A percentile compares a stretch with the other conserved stretches of the same genome.
Evolutionary conservation across 2,797 vertebrate species (phyloP).

Genomic region (Limnodromus scolopaceus): DNA sequence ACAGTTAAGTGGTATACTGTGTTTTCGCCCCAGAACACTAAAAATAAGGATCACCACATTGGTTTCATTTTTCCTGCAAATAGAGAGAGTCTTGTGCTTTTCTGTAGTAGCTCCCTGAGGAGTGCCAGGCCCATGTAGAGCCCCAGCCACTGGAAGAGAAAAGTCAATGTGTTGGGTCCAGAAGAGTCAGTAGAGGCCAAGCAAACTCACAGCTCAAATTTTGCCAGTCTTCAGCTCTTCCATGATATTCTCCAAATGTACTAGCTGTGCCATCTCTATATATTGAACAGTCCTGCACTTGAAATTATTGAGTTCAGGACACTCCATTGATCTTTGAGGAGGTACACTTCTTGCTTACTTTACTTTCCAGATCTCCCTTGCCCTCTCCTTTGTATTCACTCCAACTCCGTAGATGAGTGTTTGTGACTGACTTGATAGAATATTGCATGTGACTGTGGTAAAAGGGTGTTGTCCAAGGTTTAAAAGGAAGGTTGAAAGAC

Average conservation of each 20-base stretch:
- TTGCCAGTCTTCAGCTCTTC: neutral
- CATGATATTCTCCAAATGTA: rapidly evolving
- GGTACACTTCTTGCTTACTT: neutral
- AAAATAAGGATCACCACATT: neutral
- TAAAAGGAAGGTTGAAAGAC: neutral
- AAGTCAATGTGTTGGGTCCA: neutral
- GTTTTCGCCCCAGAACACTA: neutral
- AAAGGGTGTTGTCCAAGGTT: neutral
- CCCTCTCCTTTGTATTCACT: neutral
- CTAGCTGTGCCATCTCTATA: rapidly evolving
- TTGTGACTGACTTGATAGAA: neutral
- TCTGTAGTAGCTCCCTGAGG: neutral
- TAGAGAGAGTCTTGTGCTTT: neutral
- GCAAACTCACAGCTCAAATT: neutral
- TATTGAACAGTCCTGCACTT: neutral
- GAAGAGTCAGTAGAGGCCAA: neutral
- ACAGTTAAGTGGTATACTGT: neutral
- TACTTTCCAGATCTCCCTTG: neutral
- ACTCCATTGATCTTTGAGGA: neutral
- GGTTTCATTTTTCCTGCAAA: neutral
- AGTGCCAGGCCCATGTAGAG: neutral
- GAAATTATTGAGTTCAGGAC: neutral
- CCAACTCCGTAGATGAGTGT: neutral
- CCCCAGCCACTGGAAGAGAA: neutral
- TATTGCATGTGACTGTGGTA: neutral